Evolutionary conservation across 2,113 vertebrate species (phyloP).

Genomic region (Perccottus glenii): DNA sequence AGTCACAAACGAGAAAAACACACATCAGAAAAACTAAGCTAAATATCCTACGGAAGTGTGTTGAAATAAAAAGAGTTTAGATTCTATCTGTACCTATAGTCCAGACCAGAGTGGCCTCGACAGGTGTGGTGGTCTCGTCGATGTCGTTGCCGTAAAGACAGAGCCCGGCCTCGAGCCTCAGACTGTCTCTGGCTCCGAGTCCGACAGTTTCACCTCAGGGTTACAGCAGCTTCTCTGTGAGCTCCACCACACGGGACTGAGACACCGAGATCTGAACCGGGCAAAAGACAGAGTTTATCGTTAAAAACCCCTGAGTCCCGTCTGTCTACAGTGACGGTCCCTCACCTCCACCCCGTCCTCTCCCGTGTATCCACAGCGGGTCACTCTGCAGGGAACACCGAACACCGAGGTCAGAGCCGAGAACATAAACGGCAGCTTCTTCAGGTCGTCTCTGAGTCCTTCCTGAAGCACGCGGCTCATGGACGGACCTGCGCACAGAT

Average conservation of each 20-base stretch:
- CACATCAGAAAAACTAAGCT: background rate
- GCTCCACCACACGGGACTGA: constrained; percentile 71
- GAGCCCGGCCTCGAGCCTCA: constrained; percentile 94
- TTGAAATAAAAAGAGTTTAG: background rate
- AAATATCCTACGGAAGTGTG: no score
- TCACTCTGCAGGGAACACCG: constrained; percentile 88
- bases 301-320: no score
- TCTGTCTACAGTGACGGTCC: no score
- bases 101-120: constrained; percentile 91
- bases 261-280: constrained; percentile 87
- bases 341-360: constrained; percentile 95
- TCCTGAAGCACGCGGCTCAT: constrained; percentile 86
- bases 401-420: constrained; percentile 85
- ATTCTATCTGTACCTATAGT: constrained; percentile 87
- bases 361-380: constrained; percentile 95
- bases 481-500: constrained; percentile 86
- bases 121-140: constrained; percentile 90
- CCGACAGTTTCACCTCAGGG: constrained; percentile 88
- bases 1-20: background rate
- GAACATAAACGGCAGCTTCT: constrained; percentile 92
- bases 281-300: no score
- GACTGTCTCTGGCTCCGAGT: constrained; percentile 91
- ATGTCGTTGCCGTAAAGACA: constrained; percentile 97
- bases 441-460: constrained; percentile 85
- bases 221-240: constrained; percentile 85